These are phyloP conservation scores for Apostichopus leukothele DNA, from an alignment of 53 echinoderm and acorn worm species.

Conservation along the genomic window DNA sequence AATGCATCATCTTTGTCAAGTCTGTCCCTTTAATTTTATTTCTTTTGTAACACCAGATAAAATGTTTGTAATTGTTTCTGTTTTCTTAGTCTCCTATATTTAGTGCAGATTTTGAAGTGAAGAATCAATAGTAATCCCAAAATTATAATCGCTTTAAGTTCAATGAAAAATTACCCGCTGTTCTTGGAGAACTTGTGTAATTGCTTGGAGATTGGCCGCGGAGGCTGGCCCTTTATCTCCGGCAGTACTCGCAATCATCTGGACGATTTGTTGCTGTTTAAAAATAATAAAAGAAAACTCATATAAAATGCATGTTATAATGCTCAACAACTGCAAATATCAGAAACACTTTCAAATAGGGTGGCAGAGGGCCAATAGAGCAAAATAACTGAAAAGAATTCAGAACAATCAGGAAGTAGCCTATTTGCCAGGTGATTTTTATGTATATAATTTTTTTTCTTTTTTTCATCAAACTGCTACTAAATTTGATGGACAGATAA, in stretches of 20 bases:
- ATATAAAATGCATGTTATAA: background rate
- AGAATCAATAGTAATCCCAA: too few species aligned
- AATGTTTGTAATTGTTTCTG: background rate
- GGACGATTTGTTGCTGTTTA: conserved; percentile 70
- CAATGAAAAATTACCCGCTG: conserved; percentile 60
- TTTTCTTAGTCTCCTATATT: too few species aligned
- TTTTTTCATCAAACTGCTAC: too few species aligned
- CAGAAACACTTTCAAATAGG: too few species aligned
- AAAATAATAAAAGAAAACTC: background rate
- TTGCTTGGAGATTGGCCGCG: conserved; percentile 72
- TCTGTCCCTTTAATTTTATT: background rate
- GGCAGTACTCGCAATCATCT: conserved; percentile 60
- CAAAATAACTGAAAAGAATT: too few species aligned
- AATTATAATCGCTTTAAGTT: background rate
- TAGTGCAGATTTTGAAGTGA: too few species aligned
- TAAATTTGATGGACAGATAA: too few species aligned
- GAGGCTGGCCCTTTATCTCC: conserved; percentile 80
- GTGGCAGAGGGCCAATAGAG: too few species aligned
- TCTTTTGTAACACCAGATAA: background rate
- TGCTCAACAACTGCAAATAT: background rate
- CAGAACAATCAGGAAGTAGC: too few species aligned
- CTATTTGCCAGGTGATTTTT: too few species aligned
- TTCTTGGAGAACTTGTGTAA: conserved; percentile 83
- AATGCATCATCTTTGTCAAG: too few species aligned
- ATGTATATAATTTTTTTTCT: too few species aligned